These are phyloP conservation scores for Drosophila neotestacea DNA, from an alignment of 2,888 invertebrate genomes.

Conservation along the genomic window DNA sequence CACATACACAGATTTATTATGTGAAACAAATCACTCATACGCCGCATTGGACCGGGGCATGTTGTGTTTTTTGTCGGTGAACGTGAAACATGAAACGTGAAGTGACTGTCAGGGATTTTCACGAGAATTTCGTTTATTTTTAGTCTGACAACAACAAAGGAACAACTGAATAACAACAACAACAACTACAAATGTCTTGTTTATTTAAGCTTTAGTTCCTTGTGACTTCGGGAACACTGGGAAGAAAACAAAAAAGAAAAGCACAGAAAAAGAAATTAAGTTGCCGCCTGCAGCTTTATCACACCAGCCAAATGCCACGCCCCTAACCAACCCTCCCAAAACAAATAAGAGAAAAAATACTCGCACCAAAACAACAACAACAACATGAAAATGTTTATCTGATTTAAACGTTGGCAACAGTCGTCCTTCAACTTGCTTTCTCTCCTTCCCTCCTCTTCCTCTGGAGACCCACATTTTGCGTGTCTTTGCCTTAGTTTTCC, in stretches of 20 bases:
- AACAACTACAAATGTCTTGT: constrained; percentile 59
- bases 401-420: constrained; percentile 73
- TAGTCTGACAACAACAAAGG: constrained; percentile 27
- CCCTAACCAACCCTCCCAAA: constrained; percentile 11
- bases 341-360: constrained; percentile 19
- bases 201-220: constrained; percentile 59
- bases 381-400: constrained; percentile 65
- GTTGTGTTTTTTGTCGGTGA: constrained; percentile 14
- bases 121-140: constrained; percentile 51
- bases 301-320: constrained; percentile 64
- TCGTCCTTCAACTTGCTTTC: constrained; percentile 31
- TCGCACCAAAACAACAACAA: constrained; percentile 15
- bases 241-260: constrained; percentile 19
- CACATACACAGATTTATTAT: constrained; percentile 53
- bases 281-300: constrained; percentile 77
- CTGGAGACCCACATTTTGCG: constrained; percentile 54
- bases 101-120: constrained; percentile 61
- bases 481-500: constrained; percentile 44
- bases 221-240: constrained; percentile 17
- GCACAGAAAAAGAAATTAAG: constrained; percentile 70
- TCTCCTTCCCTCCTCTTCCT: background rate
- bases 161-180: constrained; percentile 15
- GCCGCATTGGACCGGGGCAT: constrained; percentile 44
- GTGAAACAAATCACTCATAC: constrained; percentile 63
- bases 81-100: constrained; percentile 45